Base-by-base conservation (phyloP, 2,888 invertebrate genomes). In the Neuroscelio doddi region DNA sequence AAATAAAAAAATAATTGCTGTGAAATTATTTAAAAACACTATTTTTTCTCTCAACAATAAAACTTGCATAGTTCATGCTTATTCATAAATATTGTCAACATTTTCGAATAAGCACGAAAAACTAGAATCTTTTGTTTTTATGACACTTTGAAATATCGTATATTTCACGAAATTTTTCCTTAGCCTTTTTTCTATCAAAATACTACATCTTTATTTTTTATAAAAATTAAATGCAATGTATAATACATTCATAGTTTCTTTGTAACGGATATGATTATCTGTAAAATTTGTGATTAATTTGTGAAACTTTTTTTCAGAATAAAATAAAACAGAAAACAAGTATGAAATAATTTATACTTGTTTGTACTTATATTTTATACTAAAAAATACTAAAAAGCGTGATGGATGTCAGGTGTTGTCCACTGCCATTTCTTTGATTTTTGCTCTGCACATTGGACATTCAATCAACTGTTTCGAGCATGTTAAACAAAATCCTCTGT, bases 361-460 rank as follows among this genome's bases (percentile, higher is more conserved):
- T n/a, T n/a, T n/a, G n/a, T n/a, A n/a, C n/a, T n/a, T n/a, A n/a
- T n/a, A n/a, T n/a, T n/a, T n/a, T n/a, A n/a, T n/a, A n/a, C n/a
- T n/a, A n/a, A n/a, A n/a, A 44, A 12, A 8, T 34, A 45, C 16
- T 34, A 17, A 14, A 21, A 17, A 1, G 16, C 10, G 32, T 42
- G 64, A 76, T 74, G 50, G 61, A 64, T 83, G 84, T 87, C 87
- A 86, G 73, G 85, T 85, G 78, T 82, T 84, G 69, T 86, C 87
- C 51, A 84, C 77, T 39, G 71, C 74, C 64, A 87, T 83, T 76
- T 87, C 85, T 73, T 86, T 85, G 72, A 93, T 92, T 42, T 86
- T 85, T 56, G 89, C 88, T 72, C 96, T 89, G 85, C 97, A 97
- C 89, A 96, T 90, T 9, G 97, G 97, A 84, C 97, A 97, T 72